These are phyloP conservation scores for Polypedilum pembai DNA, from an alignment of 1,140 invertebrate species.

Conservation along the genomic window DNA sequence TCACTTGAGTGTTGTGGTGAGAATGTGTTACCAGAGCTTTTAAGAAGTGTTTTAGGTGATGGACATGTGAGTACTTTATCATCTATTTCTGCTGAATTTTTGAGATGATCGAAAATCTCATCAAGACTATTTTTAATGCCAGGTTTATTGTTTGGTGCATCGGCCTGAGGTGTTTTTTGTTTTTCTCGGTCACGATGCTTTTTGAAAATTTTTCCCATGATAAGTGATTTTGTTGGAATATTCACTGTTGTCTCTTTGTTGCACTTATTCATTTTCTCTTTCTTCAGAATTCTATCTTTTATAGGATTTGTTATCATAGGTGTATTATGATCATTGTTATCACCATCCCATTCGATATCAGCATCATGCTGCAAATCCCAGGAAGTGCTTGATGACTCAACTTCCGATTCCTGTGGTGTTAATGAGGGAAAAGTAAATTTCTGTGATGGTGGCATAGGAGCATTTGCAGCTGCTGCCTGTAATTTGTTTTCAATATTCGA, in stretches of 20 bases:
- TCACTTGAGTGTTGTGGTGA: neutral
- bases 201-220: conserved; percentile 21
- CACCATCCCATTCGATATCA: conserved; percentile 20
- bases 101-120: conserved; percentile 16
- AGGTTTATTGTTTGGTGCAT: conserved; percentile 16
- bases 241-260: neutral
- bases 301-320: neutral
- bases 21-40: neutral
- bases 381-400: neutral
- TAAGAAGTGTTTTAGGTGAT: conserved; percentile 1
- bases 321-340: neutral
- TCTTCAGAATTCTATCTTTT: neutral
- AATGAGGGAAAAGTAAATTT: neutral
- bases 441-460: neutral
- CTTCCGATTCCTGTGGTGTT: neutral
- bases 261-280: neutral
- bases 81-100: conserved; percentile 12
- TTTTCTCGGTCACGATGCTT: conserved; percentile 20
- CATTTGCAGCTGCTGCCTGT: neutral
- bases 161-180: neutral
- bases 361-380: conserved; percentile 19
- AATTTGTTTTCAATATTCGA: neutral
- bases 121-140: conserved; percentile 13
- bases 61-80: conserved; percentile 8
- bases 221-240: conserved; percentile 16